A percentile compares a stretch with the other conserved stretches of the same genome.
Evolutionary conservation across 2,113 vertebrate genomes (phyloP).

Genomic region (Phalacrocorax carbo): DNA sequence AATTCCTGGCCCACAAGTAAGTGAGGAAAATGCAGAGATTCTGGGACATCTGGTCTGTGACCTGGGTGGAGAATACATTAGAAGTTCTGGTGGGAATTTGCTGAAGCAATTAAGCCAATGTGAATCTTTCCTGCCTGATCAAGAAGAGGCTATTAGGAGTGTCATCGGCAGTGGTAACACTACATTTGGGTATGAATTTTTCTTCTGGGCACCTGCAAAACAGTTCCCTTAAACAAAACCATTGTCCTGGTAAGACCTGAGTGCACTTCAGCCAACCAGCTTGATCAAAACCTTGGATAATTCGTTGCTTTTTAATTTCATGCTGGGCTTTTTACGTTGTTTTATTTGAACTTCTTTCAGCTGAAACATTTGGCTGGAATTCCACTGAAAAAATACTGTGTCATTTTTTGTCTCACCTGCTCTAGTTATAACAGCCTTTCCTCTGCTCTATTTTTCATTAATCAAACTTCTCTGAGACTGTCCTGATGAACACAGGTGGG

Average conservation of each 20-base stretch:
- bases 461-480: neutral
- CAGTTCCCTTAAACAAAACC: neutral
- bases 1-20: neutral
- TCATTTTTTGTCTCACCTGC: neutral
- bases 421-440: neutral
- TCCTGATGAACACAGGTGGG: neutral
- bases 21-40: neutral
- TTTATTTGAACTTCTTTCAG: neutral
- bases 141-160: constrained; percentile 36
- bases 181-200: constrained; percentile 42
- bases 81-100: neutral
- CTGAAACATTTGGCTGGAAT: neutral
- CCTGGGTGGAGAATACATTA: constrained; percentile 25
- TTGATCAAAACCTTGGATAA: neutral
- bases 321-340: neutral
- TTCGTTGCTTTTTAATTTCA: accelerated
- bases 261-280: neutral
- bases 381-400: neutral
- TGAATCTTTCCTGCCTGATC: constrained; percentile 41
- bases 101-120: constrained; percentile 46
- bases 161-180: constrained; percentile 40
- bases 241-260: neutral
- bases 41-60: constrained; percentile 67
- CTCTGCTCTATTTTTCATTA: neutral
- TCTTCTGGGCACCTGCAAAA: neutral